Conservation (phyloP, 2,888 invertebrate species). For the Zhuqinia jingwanae region DNA sequence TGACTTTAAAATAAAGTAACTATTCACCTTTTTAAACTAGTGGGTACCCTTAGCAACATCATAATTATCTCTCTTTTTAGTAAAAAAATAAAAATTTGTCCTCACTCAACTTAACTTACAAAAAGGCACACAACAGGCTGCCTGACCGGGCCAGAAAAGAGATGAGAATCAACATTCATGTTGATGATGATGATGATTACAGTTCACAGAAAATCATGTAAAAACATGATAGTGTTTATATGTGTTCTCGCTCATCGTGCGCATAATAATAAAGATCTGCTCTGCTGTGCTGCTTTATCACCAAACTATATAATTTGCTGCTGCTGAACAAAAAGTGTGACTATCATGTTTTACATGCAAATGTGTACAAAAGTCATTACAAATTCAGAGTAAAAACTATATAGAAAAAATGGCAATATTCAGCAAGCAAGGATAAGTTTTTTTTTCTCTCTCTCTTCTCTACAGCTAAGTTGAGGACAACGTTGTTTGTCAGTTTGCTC, state of each 20-base stretch:
- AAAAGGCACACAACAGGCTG: neutral
- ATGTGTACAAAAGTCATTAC: slow-evolving; percentile 41
- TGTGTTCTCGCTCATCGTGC: no score
- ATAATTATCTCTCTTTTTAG: slow-evolving; percentile 16
- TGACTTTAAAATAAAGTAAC: no score
- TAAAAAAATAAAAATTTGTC: slow-evolving; percentile 37
- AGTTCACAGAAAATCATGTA: neutral
- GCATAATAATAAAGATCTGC: neutral
- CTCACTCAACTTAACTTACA: neutral
- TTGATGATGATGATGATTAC: neutral
- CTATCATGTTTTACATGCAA: slow-evolving; percentile 49
- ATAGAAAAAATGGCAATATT: neutral
- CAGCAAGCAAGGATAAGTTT: neutral
- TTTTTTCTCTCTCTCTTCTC: no score
- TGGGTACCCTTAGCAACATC: no score
- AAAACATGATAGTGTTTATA: no score
- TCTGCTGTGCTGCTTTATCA: neutral
- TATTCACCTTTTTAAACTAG: no score
- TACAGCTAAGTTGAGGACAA: no score
- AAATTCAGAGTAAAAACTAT: slow-evolving; percentile 50
- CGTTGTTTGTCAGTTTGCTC: no score
- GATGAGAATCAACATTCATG: neutral
- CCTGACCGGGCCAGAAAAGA: neutral
- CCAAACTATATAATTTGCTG: no score
- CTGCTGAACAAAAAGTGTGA: neutral